Percentiles rank a stretch among this genome's conserved stretches.
Evolutionary conservation across 1,140 invertebrate genomes (phyloP).

Genomic region (Tyrophagus putrescentiae): DNA sequence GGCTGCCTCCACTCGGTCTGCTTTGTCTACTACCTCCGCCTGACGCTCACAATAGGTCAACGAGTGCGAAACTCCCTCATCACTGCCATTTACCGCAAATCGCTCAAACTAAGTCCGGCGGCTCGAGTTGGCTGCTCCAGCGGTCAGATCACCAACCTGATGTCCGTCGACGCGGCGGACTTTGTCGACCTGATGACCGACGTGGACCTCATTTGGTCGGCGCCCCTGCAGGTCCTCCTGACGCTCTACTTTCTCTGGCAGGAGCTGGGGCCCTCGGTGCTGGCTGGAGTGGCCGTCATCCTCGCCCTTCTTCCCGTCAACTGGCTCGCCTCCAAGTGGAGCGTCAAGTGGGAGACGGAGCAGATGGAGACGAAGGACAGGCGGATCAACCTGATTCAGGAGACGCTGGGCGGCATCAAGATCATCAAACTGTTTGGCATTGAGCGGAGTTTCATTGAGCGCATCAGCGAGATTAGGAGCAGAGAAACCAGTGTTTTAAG

Average conservation of each 20-base stretch:
- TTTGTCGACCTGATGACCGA: constrained; percentile 14
- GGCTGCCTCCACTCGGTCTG: background rate
- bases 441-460: constrained; percentile 28
- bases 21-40: background rate
- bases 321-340: background rate
- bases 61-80: background rate
- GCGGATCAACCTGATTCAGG: constrained; percentile 59
- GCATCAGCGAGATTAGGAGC: constrained; percentile 25
- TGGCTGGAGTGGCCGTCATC: constrained; percentile 37
- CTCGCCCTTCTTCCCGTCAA: constrained; percentile 35
- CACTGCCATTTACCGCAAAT: background rate
- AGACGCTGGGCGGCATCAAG: constrained; percentile 74
- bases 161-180: background rate
- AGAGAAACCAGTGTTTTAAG: constrained; percentile 24
- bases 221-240: constrained; percentile 22
- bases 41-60: background rate
- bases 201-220: constrained; percentile 21
- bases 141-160: background rate
- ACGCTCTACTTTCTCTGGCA: constrained; percentile 24
- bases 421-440: constrained; percentile 43
- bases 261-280: constrained; percentile 30
- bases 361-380: constrained; percentile 31
- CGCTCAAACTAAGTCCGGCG: background rate
- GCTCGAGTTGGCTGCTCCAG: background rate
- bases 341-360: constrained; percentile 24